Conservation (phyloP, 1,140 invertebrate genomes). For the Oreohelix idahoensis region DNA sequence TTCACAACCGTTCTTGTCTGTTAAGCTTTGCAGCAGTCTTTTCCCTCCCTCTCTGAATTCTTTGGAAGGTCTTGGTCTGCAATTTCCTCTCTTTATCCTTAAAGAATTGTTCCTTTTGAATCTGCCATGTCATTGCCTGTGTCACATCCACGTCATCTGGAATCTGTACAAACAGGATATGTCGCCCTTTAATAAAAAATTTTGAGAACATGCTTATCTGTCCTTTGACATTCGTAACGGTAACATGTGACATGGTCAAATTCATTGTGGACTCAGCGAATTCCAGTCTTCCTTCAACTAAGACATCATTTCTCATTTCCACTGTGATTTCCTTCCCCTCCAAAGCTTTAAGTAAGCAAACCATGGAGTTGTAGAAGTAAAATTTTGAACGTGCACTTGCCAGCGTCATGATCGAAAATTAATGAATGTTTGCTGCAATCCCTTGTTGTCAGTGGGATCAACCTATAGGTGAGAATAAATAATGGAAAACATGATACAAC, state of each 20-base stretch:
- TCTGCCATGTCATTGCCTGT: slow-evolving; percentile 52
- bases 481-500: too few species aligned
- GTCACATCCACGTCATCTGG: slow-evolving; percentile 73
- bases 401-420: too few species aligned
- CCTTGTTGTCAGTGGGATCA: too few species aligned
- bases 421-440: too few species aligned
- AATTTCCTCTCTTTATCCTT: slow-evolving; percentile 24
- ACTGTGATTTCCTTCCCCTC: slow-evolving; percentile 79
- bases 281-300: slow-evolving; percentile 76
- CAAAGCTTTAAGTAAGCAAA: slow-evolving; percentile 78
- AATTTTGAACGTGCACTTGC: slow-evolving; percentile 43
- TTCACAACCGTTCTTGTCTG: not conserved
- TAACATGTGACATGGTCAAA: slow-evolving; percentile 77
- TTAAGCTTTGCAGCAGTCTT: not conserved
- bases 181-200: slow-evolving; percentile 79
- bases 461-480: too few species aligned
- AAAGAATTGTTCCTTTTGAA: slow-evolving; percentile 27
- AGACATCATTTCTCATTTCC: slow-evolving; percentile 80
- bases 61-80: not conserved
- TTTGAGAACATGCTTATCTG: slow-evolving; percentile 73
- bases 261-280: slow-evolving; percentile 82
- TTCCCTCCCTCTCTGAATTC: not conserved
- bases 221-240: slow-evolving; percentile 77
- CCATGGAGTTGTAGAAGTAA: slow-evolving; percentile 58
- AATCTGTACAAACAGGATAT: slow-evolving; percentile 80